Evolutionary conservation across 2,113 vertebrate genomes (phyloP).

Genomic region (Elgaria multicarinata): DNA sequence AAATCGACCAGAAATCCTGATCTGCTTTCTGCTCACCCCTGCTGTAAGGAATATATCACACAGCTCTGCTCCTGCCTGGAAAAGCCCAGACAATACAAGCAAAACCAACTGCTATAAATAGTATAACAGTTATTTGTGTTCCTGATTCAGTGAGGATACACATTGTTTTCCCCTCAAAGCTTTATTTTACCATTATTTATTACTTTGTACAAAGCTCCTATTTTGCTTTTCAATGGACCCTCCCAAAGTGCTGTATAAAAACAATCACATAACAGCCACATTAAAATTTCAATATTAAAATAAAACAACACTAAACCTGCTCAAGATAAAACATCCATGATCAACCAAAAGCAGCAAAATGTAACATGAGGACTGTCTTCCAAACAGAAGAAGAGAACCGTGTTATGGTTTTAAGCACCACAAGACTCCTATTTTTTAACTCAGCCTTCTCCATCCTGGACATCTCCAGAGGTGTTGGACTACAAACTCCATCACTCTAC

Average conservation of each 20-base stretch:
- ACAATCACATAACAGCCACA: background rate
- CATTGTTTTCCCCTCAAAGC: background rate
- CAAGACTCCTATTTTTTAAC: too few species aligned
- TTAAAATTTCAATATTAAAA: background rate
- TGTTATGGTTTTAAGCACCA: background rate
- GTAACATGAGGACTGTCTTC: background rate
- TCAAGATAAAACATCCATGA: background rate
- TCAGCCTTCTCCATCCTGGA: too few species aligned
- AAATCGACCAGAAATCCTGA: background rate
- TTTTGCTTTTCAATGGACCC: background rate
- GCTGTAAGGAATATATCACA: background rate
- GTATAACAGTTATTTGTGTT: background rate
- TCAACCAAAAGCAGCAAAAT: background rate
- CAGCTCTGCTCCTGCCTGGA: background rate
- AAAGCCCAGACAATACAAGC: background rate
- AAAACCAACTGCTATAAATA: background rate
- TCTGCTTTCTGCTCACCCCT: background rate
- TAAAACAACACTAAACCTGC: background rate
- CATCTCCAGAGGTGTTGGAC: too few species aligned
- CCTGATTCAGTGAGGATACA: background rate
- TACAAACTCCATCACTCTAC: too few species aligned
- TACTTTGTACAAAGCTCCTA: background rate
- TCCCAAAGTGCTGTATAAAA: background rate
- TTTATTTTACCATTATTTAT: background rate
- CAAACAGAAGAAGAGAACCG: background rate